These are phyloP conservation scores for Liparis tanakae DNA, from an alignment of 2,797 vertebrate species.

Conservation along the genomic window DNA sequence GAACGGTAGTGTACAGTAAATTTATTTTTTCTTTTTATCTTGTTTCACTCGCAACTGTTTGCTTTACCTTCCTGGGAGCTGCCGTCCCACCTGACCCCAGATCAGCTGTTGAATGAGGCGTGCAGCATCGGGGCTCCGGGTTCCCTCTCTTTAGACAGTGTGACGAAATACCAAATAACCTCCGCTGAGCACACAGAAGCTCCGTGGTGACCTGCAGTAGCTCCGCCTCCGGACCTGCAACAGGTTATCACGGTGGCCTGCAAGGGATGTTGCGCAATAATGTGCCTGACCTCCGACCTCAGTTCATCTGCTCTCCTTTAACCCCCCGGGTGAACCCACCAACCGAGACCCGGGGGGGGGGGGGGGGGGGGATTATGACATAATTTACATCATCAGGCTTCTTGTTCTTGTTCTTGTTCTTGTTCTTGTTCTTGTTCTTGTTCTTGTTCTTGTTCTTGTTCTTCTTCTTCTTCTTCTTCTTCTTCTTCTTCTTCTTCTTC, in stretches of 20 bases:
- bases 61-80: background rate
- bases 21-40: background rate
- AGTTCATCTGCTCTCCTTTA: conserved; percentile 13
- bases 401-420: no score
- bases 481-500: no score
- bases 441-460: no score
- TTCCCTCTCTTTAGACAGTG: background rate
- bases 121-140: background rate
- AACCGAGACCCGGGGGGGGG: background rate
- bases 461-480: no score
- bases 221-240: background rate
- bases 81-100: background rate
- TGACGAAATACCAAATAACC: conserved; percentile 8
- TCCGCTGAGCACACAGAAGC: conserved; percentile 11
- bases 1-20: no score
- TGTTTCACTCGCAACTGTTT: background rate
- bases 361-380: no score
- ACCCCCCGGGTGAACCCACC: background rate
- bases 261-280: conserved; percentile 16
- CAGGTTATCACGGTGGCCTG: conserved; percentile 47
- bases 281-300: conserved; percentile 23
- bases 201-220: conserved; percentile 26
- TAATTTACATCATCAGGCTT: no score
- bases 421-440: no score
- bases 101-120: background rate